These are phyloP conservation scores for Melipona bicolor DNA, from an alignment of 2,888 invertebrate species.

Conservation along the genomic window DNA sequence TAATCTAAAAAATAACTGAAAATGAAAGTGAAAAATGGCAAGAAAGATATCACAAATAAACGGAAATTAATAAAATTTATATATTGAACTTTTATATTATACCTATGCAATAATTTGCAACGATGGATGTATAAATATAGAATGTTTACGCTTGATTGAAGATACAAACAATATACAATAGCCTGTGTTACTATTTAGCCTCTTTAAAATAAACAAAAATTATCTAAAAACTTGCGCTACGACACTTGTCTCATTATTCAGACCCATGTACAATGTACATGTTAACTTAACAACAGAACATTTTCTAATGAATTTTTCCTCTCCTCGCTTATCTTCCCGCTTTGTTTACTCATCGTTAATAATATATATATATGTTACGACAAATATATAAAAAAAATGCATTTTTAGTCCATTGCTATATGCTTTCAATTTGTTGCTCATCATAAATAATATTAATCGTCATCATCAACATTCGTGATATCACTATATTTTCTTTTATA, in stretches of 20 bases:
- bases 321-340: neutral
- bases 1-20: neutral
- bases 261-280: slow-evolving; percentile 4
- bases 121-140: slow-evolving; percentile 22
- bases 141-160: slow-evolving; percentile 26
- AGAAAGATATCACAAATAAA: slow-evolving; percentile 12
- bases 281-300: neutral
- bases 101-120: neutral
- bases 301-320: neutral
- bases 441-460: neutral
- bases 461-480: neutral
- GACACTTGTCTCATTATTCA: slow-evolving; percentile 11
- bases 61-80: slow-evolving; percentile 11
- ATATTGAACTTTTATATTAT: slow-evolving; percentile 8
- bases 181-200: slow-evolving; percentile 33
- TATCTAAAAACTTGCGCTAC: neutral
- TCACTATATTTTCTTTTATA: neutral
- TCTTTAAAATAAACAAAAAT: slow-evolving; percentile 56
- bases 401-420: neutral
- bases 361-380: neutral
- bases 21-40: slow-evolving; percentile 4
- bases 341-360: neutral
- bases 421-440: neutral
- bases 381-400: neutral
- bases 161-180: slow-evolving; percentile 23